Evolutionary conservation across 1,140 invertebrate genomes (phyloP), one percentile per base, ranked within the genome.

Genomic region (Rhagoletis pomonella): DNA sequence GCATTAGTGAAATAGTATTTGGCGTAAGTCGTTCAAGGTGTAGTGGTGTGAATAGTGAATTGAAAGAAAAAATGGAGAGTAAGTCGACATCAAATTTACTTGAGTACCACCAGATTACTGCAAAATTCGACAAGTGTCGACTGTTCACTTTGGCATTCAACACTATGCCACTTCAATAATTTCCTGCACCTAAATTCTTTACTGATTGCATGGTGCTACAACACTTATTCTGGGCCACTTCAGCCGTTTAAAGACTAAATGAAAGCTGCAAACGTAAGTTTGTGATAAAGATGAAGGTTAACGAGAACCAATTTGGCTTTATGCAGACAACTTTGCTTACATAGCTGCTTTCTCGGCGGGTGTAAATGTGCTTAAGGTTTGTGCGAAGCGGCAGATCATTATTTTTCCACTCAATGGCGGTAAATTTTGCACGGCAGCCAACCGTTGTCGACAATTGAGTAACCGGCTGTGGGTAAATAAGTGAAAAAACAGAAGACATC

Each of bases 361-460:
- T 29, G 3, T 59, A 59, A 19, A 44, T 62, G 19, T 65, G 85
- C n/a, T n/a, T 14, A 60, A 86, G 62, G 44, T 86, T 60, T 65
- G 58, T 86, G 58, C n/a, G 58, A 86, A 62, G 85, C 47, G 5
- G 44, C 19, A 62, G 58, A 39, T 39, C 42, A 62, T 86, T 86
- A 65, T 50, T 86, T 86, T 86, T 86, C 85, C 85, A 81, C 73
- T 81, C 73, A 81, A 81, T 19, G 73, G 29, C 47, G 19, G 47
- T 55, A 81, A 81, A 58, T 81, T 77, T 81, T 12, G 47, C 55
- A 47, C 44, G 69, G 12, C 42, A 73, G 9, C 3, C 42, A 73
- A 73, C n/a, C 14, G 42, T 44, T 55, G 73, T 55, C 73, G 73
- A 81, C 44, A 7, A 19, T 12, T 55, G 47, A 0, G 10, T 58